Percentiles rank a stretch among this genome's conserved stretches.
These are phyloP conservation scores for Pseudococcus jackbeardsleyi DNA, from an alignment of 2,888 invertebrate genomes.

Conservation along the genomic window DNA sequence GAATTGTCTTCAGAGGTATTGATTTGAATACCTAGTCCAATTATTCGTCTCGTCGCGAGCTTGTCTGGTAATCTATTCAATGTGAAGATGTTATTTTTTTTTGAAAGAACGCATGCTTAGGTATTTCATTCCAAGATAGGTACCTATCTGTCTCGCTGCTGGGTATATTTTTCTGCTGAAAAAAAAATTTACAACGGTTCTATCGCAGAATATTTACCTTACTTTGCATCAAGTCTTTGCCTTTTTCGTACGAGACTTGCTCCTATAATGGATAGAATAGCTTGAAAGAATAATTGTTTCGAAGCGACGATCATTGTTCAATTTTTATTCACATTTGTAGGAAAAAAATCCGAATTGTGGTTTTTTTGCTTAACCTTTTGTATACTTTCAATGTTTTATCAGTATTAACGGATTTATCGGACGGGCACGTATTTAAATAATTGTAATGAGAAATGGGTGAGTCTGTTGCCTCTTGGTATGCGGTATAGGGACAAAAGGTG, in stretches of 20 bases:
- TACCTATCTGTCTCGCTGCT: not conserved
- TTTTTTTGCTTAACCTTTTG: slow-evolving; percentile 20
- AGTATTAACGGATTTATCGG: slow-evolving; percentile 25
- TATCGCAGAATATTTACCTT: not conserved
- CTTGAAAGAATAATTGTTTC: not conserved
- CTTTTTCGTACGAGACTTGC: not conserved
- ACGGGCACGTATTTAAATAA: slow-evolving; percentile 48
- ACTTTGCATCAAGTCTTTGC: slow-evolving; percentile 9
- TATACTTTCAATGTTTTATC: slow-evolving; percentile 20
- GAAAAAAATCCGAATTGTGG: not conserved
- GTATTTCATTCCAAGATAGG: not conserved
- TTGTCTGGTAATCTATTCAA: not conserved
- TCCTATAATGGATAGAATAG: slow-evolving; percentile 20
- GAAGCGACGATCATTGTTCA: slow-evolving; percentile 42
- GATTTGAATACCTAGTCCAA: not conserved
- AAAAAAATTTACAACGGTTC: slow-evolving; percentile 11
- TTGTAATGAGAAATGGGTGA: slow-evolving; percentile 48
- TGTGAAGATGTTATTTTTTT: not conserved
- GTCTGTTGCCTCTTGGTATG: slow-evolving; percentile 28
- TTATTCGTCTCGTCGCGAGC: not conserved
- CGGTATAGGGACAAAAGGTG: slow-evolving; percentile 40
- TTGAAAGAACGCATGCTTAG: not conserved
- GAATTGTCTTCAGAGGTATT: not conserved
- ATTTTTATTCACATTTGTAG: slow-evolving; percentile 10
- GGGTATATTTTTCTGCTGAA: not conserved